phyloP scores from a whole-genome alignment of 2,797 vertebrate genomes.

The Xiphorhynchus erythropygius region DNA sequence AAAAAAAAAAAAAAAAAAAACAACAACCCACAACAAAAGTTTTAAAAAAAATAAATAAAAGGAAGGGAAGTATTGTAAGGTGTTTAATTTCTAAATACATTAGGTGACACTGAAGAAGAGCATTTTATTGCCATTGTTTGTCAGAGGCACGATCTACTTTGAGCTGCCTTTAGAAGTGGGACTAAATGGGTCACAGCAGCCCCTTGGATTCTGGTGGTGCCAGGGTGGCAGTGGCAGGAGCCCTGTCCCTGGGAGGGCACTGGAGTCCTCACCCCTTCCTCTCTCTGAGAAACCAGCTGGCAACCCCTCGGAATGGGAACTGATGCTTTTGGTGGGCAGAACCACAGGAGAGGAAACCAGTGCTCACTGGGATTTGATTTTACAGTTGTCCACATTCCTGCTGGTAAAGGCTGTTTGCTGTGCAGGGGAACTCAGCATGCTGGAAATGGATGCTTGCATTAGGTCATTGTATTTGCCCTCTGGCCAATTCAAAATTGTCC shows the following conservation, averaged over 20 bases:
- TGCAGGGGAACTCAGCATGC: neutral
- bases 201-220: neutral
- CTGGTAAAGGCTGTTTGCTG: neutral
- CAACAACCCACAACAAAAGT: neutral
- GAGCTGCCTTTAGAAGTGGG: neutral
- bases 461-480: neutral
- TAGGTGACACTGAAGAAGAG: neutral
- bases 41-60: too few species aligned
- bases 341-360: neutral
- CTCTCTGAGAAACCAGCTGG: neutral
- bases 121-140: neutral
- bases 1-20: neutral
- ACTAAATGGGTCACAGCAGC: neutral
- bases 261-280: neutral
- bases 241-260: neutral
- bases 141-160: neutral
- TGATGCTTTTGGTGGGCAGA: neutral
- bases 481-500: neutral
- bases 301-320: neutral
- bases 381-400: neutral
- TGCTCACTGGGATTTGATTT: neutral
- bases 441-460: neutral
- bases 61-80: neutral
- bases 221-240: neutral
- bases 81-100: constrained; percentile 5